Evolutionary conservation across 2,113 vertebrate genomes (phyloP), one percentile per base, ranked within the genome.

Genomic region (Larimichthys polyactis): DNA sequence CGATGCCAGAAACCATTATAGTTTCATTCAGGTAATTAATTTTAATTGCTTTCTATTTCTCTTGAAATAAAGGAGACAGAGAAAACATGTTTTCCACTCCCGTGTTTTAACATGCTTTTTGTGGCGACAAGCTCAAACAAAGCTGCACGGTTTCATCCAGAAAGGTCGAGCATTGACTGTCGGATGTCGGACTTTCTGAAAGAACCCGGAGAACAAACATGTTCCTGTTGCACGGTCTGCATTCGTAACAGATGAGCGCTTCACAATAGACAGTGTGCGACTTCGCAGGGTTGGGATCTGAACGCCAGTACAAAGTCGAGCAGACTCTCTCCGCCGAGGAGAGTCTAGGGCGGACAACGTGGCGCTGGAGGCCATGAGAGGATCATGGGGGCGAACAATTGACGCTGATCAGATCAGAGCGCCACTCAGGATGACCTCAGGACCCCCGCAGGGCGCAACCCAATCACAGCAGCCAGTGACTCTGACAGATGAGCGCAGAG

Each of bases 81-180:
- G 80, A 86, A 78, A 68, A 90, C 70, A 59, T 86, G 86, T 90
- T 90, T 84, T 83, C 85, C 69, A 14, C 75, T 77, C 68, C 89
- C 87, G 0, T 94, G 94, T 94, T 95, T 93, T 92, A 91, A 96
- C 94, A 93, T n/a, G 93, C 81, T 92, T 86, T 87, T 63, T 78
- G 71, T 87, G 44, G 88, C 85, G 87, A 89, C 93, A 94, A 80
- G 93, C 92, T 92, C 82, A 44, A 92, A 93, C 94, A 90, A 70
- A 94, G 85, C 90, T 71, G 74, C 46, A 69, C 8, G 6, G 49
- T 67, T 79, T 58, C 73, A 57, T 72, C 76, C 85, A 75, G 64
- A 82, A 40, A 80, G 76, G 27, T 82, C 58, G 8, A 55, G 59
- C 73, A 65, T 73, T 78, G 71, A 51, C 62, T 40, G 59, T 40